Percentiles rank a stretch among this genome's conserved stretches.
phyloP scores from a whole-genome alignment of 2,113 vertebrate genomes.

The Haemorhous mexicanus region DNA sequence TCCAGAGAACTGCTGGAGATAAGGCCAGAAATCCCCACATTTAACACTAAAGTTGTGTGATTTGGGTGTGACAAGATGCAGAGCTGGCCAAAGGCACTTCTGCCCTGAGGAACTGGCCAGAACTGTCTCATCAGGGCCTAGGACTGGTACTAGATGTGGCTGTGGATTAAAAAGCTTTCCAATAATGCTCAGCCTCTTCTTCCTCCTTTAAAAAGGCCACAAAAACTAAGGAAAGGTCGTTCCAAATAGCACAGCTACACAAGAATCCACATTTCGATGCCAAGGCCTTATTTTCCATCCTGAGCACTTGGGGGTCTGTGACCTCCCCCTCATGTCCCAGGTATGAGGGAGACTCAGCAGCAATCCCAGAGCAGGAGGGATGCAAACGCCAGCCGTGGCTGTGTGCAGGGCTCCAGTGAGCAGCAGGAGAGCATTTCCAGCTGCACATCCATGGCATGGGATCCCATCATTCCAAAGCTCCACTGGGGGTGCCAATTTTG shows the following conservation, averaged over 20 bases:
- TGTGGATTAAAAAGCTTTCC: not conserved
- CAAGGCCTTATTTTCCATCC: not conserved
- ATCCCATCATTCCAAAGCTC: not conserved
- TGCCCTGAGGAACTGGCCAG: not conserved
- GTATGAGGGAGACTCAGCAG: not conserved
- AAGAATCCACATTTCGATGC: not conserved
- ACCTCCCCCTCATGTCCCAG: not conserved
- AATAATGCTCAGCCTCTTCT: not conserved
- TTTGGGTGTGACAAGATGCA: not conserved
- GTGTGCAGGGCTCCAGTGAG: not conserved
- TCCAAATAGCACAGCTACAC: not conserved
- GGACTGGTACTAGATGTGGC: not conserved
- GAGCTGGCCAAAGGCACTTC: not conserved
- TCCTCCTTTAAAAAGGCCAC: not conserved
- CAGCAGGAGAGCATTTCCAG: not conserved
- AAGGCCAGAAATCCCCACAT: not conserved
- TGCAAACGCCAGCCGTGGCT: not conserved
- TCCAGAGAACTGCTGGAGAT: not conserved
- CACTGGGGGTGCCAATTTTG: not conserved
- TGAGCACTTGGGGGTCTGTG: not conserved
- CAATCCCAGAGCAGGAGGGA: not conserved
- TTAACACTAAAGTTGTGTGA: not conserved
- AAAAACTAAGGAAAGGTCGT: not conserved
- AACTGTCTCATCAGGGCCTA: not conserved
- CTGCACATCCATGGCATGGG: not conserved